Percentiles rank a stretch among this genome's conserved stretches.
Conservation (phyloP, 2,113 vertebrate genomes). For the Neopipo cinnamomea region DNA sequence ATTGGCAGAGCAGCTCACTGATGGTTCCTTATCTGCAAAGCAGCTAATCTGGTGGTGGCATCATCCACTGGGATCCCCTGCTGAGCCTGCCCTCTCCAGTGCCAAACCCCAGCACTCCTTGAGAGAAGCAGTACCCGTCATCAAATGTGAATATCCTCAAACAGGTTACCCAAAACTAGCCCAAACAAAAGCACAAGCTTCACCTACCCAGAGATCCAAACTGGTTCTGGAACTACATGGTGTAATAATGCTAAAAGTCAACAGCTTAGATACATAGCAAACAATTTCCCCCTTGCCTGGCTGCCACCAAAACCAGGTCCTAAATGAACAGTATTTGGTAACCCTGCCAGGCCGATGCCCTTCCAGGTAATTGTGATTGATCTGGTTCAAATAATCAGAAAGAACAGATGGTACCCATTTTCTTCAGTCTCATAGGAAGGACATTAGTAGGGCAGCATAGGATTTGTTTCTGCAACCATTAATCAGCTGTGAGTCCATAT, state of each 20-base stretch:
- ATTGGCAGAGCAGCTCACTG: not conserved
- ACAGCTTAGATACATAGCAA: not conserved
- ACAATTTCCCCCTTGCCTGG: not conserved
- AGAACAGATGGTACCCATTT: not conserved
- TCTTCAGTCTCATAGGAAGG: not conserved
- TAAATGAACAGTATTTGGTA: not conserved
- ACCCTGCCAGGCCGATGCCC: not conserved
- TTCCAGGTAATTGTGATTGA: not conserved
- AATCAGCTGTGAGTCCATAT: not conserved
- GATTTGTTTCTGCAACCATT: not conserved
- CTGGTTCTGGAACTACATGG: not conserved
- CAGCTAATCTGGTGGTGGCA: too few relatives aligned
- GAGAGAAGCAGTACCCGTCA: not conserved
- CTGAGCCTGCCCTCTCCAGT: not conserved
- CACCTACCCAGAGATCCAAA: not conserved
- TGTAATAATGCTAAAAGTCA: not conserved
- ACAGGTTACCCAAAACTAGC: not conserved
- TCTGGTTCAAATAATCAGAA: not conserved
- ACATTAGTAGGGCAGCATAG: not conserved
- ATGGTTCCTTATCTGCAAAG: not conserved
- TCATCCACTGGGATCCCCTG: not conserved
- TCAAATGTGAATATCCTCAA: not conserved
- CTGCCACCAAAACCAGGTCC: not conserved
- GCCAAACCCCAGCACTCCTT: not conserved
- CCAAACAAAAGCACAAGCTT: not conserved